Evolutionary conservation across 2,888 invertebrate genomes (phyloP), one percentile per base, ranked within the genome.

Genomic region (Netelia virgata): DNA sequence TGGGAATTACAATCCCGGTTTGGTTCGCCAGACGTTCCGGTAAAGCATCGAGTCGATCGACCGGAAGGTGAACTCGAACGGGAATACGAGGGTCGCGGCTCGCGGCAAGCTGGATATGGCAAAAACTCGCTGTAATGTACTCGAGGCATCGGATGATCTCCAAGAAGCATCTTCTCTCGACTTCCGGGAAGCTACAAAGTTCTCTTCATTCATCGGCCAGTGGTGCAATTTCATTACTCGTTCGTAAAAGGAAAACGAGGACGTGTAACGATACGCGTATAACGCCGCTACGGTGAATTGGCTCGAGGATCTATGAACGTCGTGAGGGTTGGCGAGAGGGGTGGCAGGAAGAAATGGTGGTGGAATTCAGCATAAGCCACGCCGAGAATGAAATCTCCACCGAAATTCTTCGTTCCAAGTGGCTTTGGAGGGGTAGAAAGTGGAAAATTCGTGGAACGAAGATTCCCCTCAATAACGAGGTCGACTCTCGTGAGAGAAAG

Each of bases 1-100:
- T 68, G 83, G 83, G 86, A 88, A 89, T 89, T 88, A 88, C 87
- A 86, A 87, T 87, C 79, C 36, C 61, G 75, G 85, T 87, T 79
- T 80, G 70, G 76, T 75, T 50, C 66, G 47, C 28, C 68, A 20
- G 68, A 47, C 59, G 16, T 36, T 59, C 59, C 69, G 63, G 70
- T 64, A 72, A 75, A 61, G 59, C 80, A 79, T 70, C 28, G 55
- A 78, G 79, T 68, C 77, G 76, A 82, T 36, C 36, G 36, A 6
- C 36, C 36, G 36, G 36, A 36, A 36, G 36, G 36, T 36, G 8
- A 36, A 36, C 8, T 36, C 36, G 36, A 36, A 36, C 36, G 66
- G 74, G 59, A 68, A 55, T 68, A 47, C 47, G 47, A 47, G 47
- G 0, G 47, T 47, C 68, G 14, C 10, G 47, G 10, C 68, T 53